Conservation (phyloP, 1,140 invertebrate species). For the Drosophila novamexicana region DNA sequence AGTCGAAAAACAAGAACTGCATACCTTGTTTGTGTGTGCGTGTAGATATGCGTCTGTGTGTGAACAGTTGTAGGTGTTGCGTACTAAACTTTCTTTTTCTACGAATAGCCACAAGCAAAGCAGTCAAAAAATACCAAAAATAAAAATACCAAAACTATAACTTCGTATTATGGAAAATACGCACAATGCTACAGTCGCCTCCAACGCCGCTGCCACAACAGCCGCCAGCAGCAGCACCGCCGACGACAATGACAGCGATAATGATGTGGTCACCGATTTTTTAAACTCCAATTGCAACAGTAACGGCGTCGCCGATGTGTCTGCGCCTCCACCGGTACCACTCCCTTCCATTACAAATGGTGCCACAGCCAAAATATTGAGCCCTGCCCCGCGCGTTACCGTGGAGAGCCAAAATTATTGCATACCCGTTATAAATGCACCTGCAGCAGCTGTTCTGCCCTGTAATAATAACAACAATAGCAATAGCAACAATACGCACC, state of each 20-base stretch:
- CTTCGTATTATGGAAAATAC: slow-evolving; percentile 62
- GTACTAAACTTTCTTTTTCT: slow-evolving; percentile 82
- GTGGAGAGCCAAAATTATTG: slow-evolving; percentile 80
- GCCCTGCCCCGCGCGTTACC: slow-evolving; percentile 27
- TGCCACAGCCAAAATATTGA: slow-evolving; percentile 27
- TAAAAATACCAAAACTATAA: slow-evolving; percentile 38
- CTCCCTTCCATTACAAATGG: slow-evolving; percentile 33
- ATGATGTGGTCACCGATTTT: slow-evolving; percentile 83
- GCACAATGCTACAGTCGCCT: slow-evolving; percentile 34
- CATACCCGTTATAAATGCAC: slow-evolving; percentile 75
- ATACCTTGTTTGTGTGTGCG: slow-evolving; percentile 23
- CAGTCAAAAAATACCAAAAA: slow-evolving; percentile 44
- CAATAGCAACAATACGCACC: slow-evolving; percentile 35
- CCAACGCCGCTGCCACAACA: slow-evolving; percentile 8
- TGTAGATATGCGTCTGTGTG: slow-evolving; percentile 32
- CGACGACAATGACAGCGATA: slow-evolving; percentile 78
- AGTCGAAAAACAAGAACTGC: slow-evolving; percentile 42
- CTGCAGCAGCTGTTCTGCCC: slow-evolving; percentile 21
- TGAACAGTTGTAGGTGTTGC: slow-evolving; percentile 48
- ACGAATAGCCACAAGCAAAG: slow-evolving; percentile 40
- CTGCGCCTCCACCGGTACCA: slow-evolving; percentile 18
- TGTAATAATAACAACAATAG: slow-evolving; percentile 8
- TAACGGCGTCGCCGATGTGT: slow-evolving; percentile 28
- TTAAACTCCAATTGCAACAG: slow-evolving; percentile 68
- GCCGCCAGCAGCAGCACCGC: slow-evolving; percentile 24